Evolutionary conservation across 1,140 invertebrate genomes (phyloP).

Genomic region (Drosophila kikkawai): DNA sequence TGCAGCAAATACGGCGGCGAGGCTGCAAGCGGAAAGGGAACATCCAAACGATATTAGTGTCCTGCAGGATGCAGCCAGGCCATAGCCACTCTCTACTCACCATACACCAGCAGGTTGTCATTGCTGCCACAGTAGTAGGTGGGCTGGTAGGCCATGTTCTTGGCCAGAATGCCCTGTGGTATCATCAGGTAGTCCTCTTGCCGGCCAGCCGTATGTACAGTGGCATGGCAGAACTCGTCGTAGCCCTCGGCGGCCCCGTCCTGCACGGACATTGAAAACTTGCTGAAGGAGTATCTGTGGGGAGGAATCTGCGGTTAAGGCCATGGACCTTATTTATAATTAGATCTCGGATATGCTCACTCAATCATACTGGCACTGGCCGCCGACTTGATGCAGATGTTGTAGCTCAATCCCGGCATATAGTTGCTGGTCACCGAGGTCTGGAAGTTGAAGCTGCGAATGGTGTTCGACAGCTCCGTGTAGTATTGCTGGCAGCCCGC

Average conservation of each 20-base stretch:
- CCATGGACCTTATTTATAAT: not conserved
- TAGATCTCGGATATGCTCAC: conserved; percentile 48
- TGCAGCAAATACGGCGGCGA: conserved; percentile 67
- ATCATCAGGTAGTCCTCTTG: conserved; percentile 86
- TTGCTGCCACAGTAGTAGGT: conserved; percentile 78
- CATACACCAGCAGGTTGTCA: conserved; percentile 66
- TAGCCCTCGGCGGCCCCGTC: conserved; percentile 60
- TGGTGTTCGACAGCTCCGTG: conserved; percentile 86
- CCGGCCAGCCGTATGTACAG: conserved; percentile 58
- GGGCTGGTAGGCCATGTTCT: conserved; percentile 80
- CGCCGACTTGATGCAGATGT: conserved; percentile 84
- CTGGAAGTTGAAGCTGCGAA: conserved; percentile 89
- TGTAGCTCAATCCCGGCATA: conserved; percentile 82
- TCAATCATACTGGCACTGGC: conserved; percentile 66
- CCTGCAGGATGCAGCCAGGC: not conserved
- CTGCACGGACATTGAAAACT: conserved; percentile 62
- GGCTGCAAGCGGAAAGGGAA: conserved; percentile 26
- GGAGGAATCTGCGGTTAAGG: not conserved
- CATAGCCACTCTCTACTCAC: conserved; percentile 38
- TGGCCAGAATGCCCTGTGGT: conserved; percentile 73
- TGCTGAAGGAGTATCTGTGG: conserved; percentile 64
- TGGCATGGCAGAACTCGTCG: conserved; percentile 68
- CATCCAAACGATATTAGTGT: not conserved
- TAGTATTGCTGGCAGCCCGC: conserved; percentile 89
- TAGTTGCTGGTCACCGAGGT: conserved; percentile 69